phyloP scores from a whole-genome alignment of 1,140 invertebrate species.

The Metaphire vulgaris region DNA sequence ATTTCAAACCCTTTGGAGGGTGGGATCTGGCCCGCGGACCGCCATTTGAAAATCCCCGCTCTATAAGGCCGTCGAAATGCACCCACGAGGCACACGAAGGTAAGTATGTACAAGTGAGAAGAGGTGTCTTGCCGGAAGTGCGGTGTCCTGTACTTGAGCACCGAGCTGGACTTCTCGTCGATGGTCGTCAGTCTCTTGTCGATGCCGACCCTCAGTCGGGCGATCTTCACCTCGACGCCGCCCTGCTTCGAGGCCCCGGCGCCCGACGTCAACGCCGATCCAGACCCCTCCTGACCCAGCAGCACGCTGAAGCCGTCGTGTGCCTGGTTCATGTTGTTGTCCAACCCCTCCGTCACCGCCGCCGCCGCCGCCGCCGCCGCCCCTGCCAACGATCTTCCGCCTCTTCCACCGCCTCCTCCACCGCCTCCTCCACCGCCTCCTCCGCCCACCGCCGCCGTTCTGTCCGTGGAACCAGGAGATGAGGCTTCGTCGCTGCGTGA shows the following conservation, averaged over 20 bases:
- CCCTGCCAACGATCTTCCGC: too few relatives aligned
- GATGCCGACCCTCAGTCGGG: constrained; percentile 30
- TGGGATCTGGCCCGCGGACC: too few relatives aligned
- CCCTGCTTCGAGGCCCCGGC: background rate
- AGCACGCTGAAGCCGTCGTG: background rate
- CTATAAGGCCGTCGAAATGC: too few relatives aligned
- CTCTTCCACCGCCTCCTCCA: background rate
- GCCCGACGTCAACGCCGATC: background rate
- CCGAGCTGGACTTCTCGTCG: constrained; percentile 32
- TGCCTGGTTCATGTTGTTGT: background rate
- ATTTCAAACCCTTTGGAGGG: too few relatives aligned
- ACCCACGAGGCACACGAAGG: too few relatives aligned
- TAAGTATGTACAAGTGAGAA: too few relatives aligned
- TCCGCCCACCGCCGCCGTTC: background rate
- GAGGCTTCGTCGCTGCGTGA: background rate
- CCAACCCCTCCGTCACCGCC: background rate
- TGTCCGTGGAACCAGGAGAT: background rate
- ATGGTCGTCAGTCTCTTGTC: constrained; percentile 33
- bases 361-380: too few relatives aligned
- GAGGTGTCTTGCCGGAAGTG: constrained; percentile 33
- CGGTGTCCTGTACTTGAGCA: constrained; percentile 35
- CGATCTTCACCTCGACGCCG: constrained; percentile 23
- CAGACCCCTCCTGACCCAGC: background rate
- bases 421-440: background rate
- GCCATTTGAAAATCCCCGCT: too few relatives aligned